Base-by-base conservation (phyloP, 2,113 vertebrate species). In the Austrofundulus limnaeus region DNA sequence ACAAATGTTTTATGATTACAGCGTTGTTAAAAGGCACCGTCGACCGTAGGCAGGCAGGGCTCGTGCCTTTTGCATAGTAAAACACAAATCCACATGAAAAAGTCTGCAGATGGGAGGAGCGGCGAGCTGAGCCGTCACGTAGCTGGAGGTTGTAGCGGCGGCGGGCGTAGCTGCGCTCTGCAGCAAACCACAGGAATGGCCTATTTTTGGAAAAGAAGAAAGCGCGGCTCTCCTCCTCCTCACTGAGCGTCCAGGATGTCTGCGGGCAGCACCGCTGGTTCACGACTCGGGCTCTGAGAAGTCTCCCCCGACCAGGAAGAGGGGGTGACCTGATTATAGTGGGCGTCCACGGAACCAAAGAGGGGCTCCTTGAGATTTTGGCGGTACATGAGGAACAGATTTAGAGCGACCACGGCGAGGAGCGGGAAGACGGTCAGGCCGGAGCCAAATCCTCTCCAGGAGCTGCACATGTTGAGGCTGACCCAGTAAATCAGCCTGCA, bases 361-460 rank as follows among this genome's bases (percentile, higher is more conserved):
- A 88, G 83, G 4, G 86, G 77, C 41, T 87, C 75, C 46, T 80
- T 81, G 50, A 88, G 71, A 80, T 81, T 80, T 55, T 80, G 73
- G 37, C 42, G 63, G 80, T 90, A 91, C 52, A 93, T 72, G 52
- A 86, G 85, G 87, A 88, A 91, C 52, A 92, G 81, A 79, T 93
- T 93, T 72, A 92, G 85, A 72, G 70, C 81, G 58, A 87, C 81
- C 82, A 90, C 71, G 59, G 88, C 88, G 1, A 93, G 74, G 43
- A 91, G 89, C 0, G 92, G 91, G 80, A 93, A 91, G 61, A 91
- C 13, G 11, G 88, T 90, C 51, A 93, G 87, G n/a, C 91, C 90
- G 0, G 90, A 90, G 48, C 91, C 92, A 17, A 93, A 92, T 41
- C 90, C 90, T 49, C 92, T 80, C 88, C 88, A 91, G 62, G 84